Conservation (phyloP, 1,140 invertebrate genomes). For the Episyrphus balteatus region DNA sequence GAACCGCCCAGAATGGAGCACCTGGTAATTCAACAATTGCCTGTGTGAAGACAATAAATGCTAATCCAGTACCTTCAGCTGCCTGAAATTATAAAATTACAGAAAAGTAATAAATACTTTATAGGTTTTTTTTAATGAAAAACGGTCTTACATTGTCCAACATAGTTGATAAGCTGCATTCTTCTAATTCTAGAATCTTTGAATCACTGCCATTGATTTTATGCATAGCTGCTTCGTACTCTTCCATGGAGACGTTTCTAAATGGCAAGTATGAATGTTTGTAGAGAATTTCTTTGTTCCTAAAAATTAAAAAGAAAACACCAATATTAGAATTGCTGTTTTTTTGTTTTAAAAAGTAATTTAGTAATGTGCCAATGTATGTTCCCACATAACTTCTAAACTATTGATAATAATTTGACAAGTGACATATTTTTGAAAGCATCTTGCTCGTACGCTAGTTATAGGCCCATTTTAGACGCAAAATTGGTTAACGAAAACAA, state of each 20-base stretch:
- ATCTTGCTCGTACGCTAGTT: too few relatives aligned
- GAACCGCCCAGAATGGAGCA: conserved; percentile 83
- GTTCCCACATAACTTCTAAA: too few relatives aligned
- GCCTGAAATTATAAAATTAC: conserved; percentile 43
- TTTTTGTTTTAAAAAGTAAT: too few relatives aligned
- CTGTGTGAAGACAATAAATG: conserved; percentile 86
- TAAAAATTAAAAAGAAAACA: conserved; percentile 18
- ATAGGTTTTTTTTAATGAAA: too few relatives aligned
- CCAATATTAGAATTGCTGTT: too few relatives aligned
- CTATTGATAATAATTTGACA: too few relatives aligned
- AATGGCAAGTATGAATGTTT: conserved; percentile 39
- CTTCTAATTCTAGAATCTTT: conserved; percentile 41
- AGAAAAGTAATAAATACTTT: too few relatives aligned
- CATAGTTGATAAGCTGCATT: conserved; percentile 57
- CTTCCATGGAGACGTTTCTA: conserved; percentile 41
- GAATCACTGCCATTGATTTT: conserved; percentile 36
- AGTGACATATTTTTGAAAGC: too few relatives aligned
- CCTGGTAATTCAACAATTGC: conserved; percentile 82
- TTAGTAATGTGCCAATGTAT: too few relatives aligned
- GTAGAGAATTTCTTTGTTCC: conserved; percentile 47
- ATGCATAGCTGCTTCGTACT: conserved; percentile 41
- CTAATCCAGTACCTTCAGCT: conserved; percentile 85
- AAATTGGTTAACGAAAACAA: too few relatives aligned
- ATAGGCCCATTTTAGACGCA: too few relatives aligned
- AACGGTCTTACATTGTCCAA: conserved; percentile 54